Evolutionary conservation across 1,140 invertebrate genomes (phyloP).

Genomic region (Homalodisca vitripennis): DNA sequence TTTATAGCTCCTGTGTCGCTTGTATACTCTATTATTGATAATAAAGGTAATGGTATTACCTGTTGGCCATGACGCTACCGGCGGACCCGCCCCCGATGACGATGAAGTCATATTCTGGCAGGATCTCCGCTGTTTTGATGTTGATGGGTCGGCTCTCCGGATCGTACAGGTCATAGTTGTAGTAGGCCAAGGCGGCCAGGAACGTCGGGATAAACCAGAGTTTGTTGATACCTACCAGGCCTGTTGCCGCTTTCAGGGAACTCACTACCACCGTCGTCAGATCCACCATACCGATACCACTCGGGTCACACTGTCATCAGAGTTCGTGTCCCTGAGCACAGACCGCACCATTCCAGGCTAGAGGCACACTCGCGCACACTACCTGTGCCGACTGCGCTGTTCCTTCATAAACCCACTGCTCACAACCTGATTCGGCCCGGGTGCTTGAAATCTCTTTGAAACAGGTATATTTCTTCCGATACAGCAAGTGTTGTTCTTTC

Average conservation of each 20-base stretch:
- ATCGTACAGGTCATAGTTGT: slow-evolving; percentile 82
- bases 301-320: background rate
- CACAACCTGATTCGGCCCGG: too few relatives aligned
- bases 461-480: too few relatives aligned
- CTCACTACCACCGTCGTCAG: slow-evolving; percentile 41
- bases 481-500: too few relatives aligned
- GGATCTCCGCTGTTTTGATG: slow-evolving; percentile 57
- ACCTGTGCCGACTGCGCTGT: too few relatives aligned
- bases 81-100: slow-evolving; percentile 82
- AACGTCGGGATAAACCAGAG: slow-evolving; percentile 74
- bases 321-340: too few relatives aligned
- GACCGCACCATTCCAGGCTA: too few relatives aligned
- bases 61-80: slow-evolving; percentile 79
- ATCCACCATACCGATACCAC: slow-evolving; percentile 36
- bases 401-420: too few relatives aligned
- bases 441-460: too few relatives aligned
- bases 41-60: background rate
- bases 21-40: too few relatives aligned
- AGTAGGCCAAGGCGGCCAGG: slow-evolving; percentile 75
- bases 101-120: slow-evolving; percentile 75
- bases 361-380: too few relatives aligned
- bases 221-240: slow-evolving; percentile 66
- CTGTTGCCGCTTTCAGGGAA: slow-evolving; percentile 66
- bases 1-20: too few relatives aligned
- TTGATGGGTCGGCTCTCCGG: slow-evolving; percentile 76